These are phyloP conservation scores for Sisyra nigra DNA, from an alignment of 2,888 invertebrate genomes.

Conservation along the genomic window DNA sequence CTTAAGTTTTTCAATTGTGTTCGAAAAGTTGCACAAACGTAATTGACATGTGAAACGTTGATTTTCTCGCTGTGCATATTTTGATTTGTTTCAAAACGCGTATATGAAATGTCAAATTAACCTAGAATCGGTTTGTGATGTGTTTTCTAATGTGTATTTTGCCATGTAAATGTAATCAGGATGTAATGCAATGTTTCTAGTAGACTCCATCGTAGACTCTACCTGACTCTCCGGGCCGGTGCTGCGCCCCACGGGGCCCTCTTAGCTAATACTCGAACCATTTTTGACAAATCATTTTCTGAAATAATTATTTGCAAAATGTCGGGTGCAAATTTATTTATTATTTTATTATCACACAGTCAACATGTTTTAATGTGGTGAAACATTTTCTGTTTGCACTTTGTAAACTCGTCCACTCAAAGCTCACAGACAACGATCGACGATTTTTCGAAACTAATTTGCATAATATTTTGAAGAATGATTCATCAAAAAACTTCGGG, in stretches of 20 bases:
- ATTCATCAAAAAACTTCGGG: background rate
- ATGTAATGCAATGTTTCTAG: background rate
- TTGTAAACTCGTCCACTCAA: background rate
- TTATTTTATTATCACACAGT: no score
- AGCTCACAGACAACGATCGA: background rate
- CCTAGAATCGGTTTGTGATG: constrained; percentile 4
- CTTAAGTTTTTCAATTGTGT: constrained; percentile 17
- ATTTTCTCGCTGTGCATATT: constrained; percentile 1
- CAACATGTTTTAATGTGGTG: background rate
- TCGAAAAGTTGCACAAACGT: background rate
- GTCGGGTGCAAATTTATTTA: background rate
- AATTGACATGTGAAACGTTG: background rate
- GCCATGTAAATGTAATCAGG: no score
- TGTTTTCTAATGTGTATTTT: constrained; percentile 1
- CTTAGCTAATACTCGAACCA: constrained; percentile 5
- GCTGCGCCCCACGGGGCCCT: constrained; percentile 5
- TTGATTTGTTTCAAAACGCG: background rate
- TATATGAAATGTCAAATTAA: constrained; percentile 8
- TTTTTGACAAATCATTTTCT: background rate
- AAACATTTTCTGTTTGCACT: background rate
- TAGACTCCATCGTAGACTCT: constrained; percentile 1
- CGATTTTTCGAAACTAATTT: background rate
- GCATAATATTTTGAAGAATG: background rate
- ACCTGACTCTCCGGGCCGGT: constrained; percentile 1
- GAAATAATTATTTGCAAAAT: constrained; percentile 2